These are phyloP conservation scores for Drosophila subquinaria DNA, from an alignment of 2,888 invertebrate genomes.

Conservation along the genomic window DNA sequence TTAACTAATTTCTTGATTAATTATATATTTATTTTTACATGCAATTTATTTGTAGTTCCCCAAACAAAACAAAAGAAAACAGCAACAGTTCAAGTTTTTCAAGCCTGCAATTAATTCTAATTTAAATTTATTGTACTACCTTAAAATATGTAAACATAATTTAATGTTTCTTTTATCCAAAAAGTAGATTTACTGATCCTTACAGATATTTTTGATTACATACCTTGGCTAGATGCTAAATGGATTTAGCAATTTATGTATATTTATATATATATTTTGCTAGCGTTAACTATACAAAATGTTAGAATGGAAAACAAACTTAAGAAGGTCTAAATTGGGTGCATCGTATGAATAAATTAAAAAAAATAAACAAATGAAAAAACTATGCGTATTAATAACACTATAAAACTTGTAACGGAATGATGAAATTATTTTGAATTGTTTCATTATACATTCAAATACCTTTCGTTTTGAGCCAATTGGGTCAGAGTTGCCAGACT, in stretches of 20 bases:
- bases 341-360: slow-evolving; percentile 75
- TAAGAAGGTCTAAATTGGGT: slow-evolving; percentile 64
- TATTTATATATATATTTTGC: slow-evolving; percentile 61
- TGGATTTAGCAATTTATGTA: slow-evolving; percentile 64
- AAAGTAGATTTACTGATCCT: slow-evolving; percentile 67
- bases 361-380: slow-evolving; percentile 41
- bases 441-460: background rate
- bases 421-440: background rate
- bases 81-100: slow-evolving; percentile 39
- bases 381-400: background rate
- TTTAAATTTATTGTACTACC: slow-evolving; percentile 49
- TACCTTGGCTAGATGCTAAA: slow-evolving; percentile 60
- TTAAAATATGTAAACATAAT: slow-evolving; percentile 49
- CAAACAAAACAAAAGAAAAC: slow-evolving; percentile 12
- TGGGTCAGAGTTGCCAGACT: background rate
- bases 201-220: slow-evolving; percentile 62
- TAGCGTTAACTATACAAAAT: slow-evolving; percentile 71
- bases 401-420: background rate
- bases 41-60: slow-evolving; percentile 48
- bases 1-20: slow-evolving; percentile 64
- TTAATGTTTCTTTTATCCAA: slow-evolving; percentile 60
- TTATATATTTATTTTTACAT: slow-evolving; percentile 67
- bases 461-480: slow-evolving; percentile 8
- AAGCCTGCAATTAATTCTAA: slow-evolving; percentile 42
- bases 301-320: slow-evolving; percentile 58